These are phyloP conservation scores for Galeruca laticollis DNA, from an alignment of 2,888 invertebrate species.

Conservation along the genomic window DNA sequence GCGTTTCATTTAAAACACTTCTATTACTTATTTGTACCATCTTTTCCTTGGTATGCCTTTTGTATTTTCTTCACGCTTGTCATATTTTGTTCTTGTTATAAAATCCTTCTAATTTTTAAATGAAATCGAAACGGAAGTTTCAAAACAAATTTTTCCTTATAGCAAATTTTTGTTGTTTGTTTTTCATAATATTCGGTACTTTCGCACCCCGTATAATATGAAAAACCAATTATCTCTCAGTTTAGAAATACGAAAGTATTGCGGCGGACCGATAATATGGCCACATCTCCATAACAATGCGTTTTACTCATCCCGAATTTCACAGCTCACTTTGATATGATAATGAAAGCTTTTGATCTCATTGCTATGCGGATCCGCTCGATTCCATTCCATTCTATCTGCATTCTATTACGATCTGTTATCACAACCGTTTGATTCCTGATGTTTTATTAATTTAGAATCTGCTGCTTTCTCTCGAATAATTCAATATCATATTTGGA, in stretches of 20 bases:
- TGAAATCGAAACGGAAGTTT: too few relatives aligned
- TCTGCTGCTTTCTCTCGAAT: conserved; percentile 19
- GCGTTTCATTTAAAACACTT: too few relatives aligned
- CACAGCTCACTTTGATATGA: conserved; percentile 61
- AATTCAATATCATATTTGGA: neutral
- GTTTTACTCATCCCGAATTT: conserved; percentile 53
- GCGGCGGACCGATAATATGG: conserved; percentile 55
- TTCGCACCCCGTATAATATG: conserved; percentile 1
- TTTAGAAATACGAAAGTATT: conserved; percentile 16
- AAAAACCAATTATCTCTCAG: conserved; percentile 14
- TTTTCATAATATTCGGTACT: neutral
- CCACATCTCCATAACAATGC: conserved; percentile 62
- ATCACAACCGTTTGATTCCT: conserved; percentile 32
- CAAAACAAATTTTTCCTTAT: too few relatives aligned
- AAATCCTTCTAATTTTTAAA: too few relatives aligned
- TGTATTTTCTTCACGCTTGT: too few relatives aligned
- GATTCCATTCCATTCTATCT: conserved; percentile 19
- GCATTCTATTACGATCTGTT: conserved; percentile 26
- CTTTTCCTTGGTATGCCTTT: too few relatives aligned
- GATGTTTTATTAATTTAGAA: conserved; percentile 26
- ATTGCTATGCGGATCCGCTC: conserved; percentile 25
- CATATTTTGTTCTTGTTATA: too few relatives aligned
- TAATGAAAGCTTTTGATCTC: conserved; percentile 57
- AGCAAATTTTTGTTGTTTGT: too few relatives aligned
- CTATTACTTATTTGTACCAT: too few relatives aligned